Conservation (phyloP, 2,888 invertebrate genomes). For the Cartodere bifasciata region DNA sequence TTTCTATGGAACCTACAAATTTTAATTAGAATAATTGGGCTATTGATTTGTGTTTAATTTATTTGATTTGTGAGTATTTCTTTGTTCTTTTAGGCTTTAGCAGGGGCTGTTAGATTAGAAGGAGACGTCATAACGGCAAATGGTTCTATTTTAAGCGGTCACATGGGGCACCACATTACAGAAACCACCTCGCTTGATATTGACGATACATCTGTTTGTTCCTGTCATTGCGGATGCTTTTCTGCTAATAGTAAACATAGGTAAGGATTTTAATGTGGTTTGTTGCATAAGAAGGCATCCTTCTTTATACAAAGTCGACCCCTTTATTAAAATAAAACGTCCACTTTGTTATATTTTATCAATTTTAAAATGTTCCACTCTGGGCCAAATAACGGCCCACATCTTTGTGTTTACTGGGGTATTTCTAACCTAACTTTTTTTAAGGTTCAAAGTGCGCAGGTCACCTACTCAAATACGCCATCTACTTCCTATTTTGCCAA, state of each 20-base stretch:
- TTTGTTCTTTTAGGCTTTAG: slow-evolving; percentile 60
- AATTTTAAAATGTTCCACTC: too few relatives aligned
- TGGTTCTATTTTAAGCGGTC: slow-evolving; percentile 74
- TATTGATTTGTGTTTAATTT: too few relatives aligned
- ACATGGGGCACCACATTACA: slow-evolving; percentile 35
- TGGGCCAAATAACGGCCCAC: too few relatives aligned
- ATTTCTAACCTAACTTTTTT: too few relatives aligned
- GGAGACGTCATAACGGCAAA: slow-evolving; percentile 95
- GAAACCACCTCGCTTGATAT: slow-evolving; percentile 35
- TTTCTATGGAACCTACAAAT: too few relatives aligned
- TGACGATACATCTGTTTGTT: slow-evolving; percentile 35
- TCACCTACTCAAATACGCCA: slow-evolving; percentile 34
- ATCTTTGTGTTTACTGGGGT: too few relatives aligned
- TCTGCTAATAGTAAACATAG: slow-evolving; percentile 31
- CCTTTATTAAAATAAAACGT: too few relatives aligned
- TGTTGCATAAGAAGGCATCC: too few relatives aligned
- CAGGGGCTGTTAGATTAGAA: slow-evolving; percentile 88
- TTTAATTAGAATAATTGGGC: too few relatives aligned
- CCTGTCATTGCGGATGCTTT: slow-evolving; percentile 35
- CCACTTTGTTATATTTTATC: too few relatives aligned
- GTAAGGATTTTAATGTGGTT: slow-evolving; percentile 18
- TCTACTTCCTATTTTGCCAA: slow-evolving; percentile 33
- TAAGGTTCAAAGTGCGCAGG: slow-evolving; percentile 30
- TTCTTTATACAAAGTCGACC: slow-evolving; percentile 1
- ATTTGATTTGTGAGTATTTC: too few relatives aligned